A percentile compares a stretch with the other conserved stretches of the same genome.
phyloP scores from a whole-genome alignment of 2,888 invertebrate species.

The Emmelina monodactyla region DNA sequence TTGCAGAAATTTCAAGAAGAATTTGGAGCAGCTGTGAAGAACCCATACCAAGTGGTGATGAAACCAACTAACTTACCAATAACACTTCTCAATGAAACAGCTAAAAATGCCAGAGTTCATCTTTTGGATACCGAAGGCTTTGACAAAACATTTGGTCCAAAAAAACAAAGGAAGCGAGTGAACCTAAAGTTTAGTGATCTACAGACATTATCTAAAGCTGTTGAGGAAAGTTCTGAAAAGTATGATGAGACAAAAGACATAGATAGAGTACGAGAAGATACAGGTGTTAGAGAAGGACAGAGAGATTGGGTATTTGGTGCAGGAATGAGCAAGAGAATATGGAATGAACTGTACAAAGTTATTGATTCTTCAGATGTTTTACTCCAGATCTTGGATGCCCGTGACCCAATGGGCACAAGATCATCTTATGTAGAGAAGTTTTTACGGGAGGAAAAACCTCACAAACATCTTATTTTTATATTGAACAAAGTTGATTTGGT shows the following conservation, averaged over 20 bases:
- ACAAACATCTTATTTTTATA: constrained; percentile 97
- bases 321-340: constrained; percentile 96
- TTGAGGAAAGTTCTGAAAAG: constrained; percentile 73
- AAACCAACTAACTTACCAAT: constrained; percentile 94
- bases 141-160: constrained; percentile 93
- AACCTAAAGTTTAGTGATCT: constrained; percentile 79
- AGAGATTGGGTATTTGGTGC: constrained; percentile 95
- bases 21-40: constrained; percentile 91
- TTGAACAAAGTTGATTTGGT: constrained; percentile 97
- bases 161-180: constrained; percentile 90
- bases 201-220: constrained; percentile 77
- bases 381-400: constrained; percentile 93
- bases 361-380: constrained; percentile 98
- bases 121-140: constrained; percentile 95
- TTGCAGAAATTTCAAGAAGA: constrained; percentile 92
- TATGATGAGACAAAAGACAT: constrained; percentile 86
- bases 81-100: constrained; percentile 90
- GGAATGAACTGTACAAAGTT: constrained; percentile 99
- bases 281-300: constrained; percentile 80
- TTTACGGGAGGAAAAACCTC: constrained; percentile 91
- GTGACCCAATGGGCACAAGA: constrained; percentile 97
- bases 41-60: constrained; percentile 98
- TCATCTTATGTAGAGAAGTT: constrained; percentile 93
- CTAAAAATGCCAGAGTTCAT: constrained; percentile 91
- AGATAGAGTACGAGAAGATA: constrained; percentile 83